Conservation (phyloP, 2,113 vertebrate species). For the Rhodinocichla rosea region DNA sequence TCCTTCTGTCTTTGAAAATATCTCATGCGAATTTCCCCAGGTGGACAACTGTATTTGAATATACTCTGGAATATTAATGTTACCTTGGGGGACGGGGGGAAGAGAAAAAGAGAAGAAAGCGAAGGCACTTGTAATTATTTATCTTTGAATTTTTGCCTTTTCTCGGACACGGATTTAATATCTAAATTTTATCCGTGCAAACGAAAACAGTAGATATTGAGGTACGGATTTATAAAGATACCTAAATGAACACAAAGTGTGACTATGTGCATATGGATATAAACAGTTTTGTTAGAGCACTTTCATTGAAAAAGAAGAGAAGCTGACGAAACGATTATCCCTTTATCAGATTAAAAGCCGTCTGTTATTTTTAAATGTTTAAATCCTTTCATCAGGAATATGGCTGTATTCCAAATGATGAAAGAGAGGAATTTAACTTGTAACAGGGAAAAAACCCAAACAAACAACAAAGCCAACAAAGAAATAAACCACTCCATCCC, state of each 20-base stretch:
- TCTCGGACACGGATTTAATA: neutral
- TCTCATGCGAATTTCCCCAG: neutral
- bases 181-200: neutral
- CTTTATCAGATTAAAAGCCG: neutral
- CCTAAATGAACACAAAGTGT: accelerated
- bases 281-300: neutral
- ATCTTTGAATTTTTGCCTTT: neutral
- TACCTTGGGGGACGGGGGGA: neutral
- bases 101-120: accelerated
- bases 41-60: neutral
- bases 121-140: neutral
- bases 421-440: neutral
- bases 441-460: neutral
- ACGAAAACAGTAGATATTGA: neutral
- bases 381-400: neutral
- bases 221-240: accelerated
- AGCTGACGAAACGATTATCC: neutral
- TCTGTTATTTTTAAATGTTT: neutral
- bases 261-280: accelerated
- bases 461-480: neutral
- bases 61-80: neutral
- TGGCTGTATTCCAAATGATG: neutral
- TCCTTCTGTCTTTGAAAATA: neutral
- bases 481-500: neutral
- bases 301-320: neutral